Base-by-base conservation (phyloP, 2,797 vertebrate genomes). In the Phaenicophaeus curvirostris region DNA sequence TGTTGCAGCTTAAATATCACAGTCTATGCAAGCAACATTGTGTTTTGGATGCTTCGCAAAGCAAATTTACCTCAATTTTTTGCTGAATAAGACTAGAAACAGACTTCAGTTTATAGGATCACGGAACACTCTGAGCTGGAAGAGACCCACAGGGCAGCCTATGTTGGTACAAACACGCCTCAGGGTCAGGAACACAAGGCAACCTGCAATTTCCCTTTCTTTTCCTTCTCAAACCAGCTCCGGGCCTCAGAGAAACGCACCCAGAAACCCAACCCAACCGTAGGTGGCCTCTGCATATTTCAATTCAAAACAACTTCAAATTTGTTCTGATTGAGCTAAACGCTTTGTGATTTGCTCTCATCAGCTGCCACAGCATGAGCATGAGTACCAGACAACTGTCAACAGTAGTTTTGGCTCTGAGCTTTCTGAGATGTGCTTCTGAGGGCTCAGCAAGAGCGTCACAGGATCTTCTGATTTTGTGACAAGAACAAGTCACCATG, bases 341-440 rank as follows among this genome's bases (percentile, higher is more conserved):
- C 4, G 6, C 68, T 76, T 20, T 31, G 54, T 44, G 63, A 91
- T 71, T 74, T 93, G 31, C 61, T 81, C 33, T 78, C 0, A 11
- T 74, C 39, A 76, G 77, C 61, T 84, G 68, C 54, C 54, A 30
- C 66, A 66, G 67, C 50, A 71, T 2, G 5, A 79, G 35, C 39
- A 62, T 1, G 4, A 51, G 61, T 3, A 33, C n/a, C 28, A 94
- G 55, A 37, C 14, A 76, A 73, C 69, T 2, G 6, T 30, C 2
- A 33, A 73, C 8, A 31, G 67, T 4, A 44, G 51, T 11, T 86
- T 69, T 25, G 73, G 41, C 37, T 74, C 24, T 4, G 19, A 80
- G 37, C 0, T 0, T 54, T 21, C 30, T 0, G 2, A 35, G 33
- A 46, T 37, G 55, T 21, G 23, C 30, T 42, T 44, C 6, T 30